These are phyloP conservation scores for Paracyclopina nana DNA, from an alignment of 1,140 invertebrate species.

Conservation along the genomic window DNA sequence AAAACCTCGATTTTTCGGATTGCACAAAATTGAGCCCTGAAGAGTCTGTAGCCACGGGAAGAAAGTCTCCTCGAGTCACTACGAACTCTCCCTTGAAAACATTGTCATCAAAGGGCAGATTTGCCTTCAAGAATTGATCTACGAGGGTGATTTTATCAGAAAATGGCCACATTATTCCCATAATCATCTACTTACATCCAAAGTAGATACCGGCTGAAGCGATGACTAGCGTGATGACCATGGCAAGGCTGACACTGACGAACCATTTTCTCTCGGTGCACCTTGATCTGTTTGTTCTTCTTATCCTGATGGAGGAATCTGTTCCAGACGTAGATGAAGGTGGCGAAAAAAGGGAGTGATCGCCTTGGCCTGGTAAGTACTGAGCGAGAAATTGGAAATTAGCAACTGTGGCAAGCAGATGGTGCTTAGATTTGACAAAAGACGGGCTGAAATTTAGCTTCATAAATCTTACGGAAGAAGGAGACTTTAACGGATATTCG, in stretches of 20 bases:
- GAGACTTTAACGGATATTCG: no score
- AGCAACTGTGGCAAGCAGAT: no score
- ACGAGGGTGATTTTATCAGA: slow-evolving; percentile 22
- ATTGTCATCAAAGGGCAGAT: slow-evolving; percentile 45
- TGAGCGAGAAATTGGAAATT: not conserved
- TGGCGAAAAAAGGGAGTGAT: not conserved
- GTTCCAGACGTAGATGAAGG: not conserved
- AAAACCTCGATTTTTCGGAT: slow-evolving; percentile 41
- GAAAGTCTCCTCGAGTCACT: slow-evolving; percentile 18
- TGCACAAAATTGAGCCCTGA: slow-evolving; percentile 38
- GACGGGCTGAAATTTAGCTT: no score
- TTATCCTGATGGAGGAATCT: not conserved
- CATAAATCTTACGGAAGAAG: no score
- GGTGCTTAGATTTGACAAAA: no score
- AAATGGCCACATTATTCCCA: not conserved
- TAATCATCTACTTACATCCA: slow-evolving; percentile 47
- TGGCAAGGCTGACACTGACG: slow-evolving; percentile 57
- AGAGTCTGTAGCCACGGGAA: slow-evolving; percentile 32
- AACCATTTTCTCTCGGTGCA: slow-evolving; percentile 29
- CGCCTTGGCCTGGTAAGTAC: not conserved
- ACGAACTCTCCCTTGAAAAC: slow-evolving; percentile 53
- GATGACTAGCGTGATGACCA: slow-evolving; percentile 54
- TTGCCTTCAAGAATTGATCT: slow-evolving; percentile 55
- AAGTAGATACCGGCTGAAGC: slow-evolving; percentile 60
- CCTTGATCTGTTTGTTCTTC: not conserved